These are phyloP conservation scores for Diabrotica undecimpunctata DNA, from an alignment of 1,140 invertebrate species.

Conservation along the genomic window DNA sequence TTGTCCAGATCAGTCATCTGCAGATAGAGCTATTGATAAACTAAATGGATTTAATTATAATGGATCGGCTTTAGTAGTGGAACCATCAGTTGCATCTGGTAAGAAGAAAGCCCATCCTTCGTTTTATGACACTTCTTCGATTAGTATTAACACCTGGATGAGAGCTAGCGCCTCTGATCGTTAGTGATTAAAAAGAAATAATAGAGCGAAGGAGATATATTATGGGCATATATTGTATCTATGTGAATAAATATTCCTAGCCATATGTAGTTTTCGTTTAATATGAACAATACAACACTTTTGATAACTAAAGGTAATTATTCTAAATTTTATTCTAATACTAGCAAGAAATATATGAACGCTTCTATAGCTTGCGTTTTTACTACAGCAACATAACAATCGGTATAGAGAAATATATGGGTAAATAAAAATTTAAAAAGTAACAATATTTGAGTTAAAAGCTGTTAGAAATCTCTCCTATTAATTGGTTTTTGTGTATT, in stretches of 20 bases:
- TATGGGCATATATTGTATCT: background rate
- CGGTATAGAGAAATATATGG: no score
- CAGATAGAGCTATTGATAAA: slow-evolving; percentile 78
- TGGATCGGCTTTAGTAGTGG: slow-evolving; percentile 59
- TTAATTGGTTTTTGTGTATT: no score
- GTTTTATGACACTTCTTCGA: slow-evolving; percentile 5
- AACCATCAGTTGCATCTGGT: slow-evolving; percentile 60
- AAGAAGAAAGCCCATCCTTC: slow-evolving; percentile 50
- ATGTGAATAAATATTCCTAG: background rate
- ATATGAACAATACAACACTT: background rate
- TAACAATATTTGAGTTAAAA: no score
- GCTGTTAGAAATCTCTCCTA: no score
- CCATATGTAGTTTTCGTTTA: no score
- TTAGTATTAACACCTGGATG: slow-evolving; percentile 6
- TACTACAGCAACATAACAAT: no score
- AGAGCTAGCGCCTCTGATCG: slow-evolving; percentile 9
- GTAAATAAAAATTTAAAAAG: no score
- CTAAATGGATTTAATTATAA: slow-evolving; percentile 65
- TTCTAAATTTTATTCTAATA: background rate
- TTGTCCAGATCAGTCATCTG: slow-evolving; percentile 74
- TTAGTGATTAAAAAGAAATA: background rate
- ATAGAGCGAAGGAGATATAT: background rate
- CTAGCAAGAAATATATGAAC: background rate
- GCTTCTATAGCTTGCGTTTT: no score
- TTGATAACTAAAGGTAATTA: no score